Base-by-base conservation (phyloP, 1,140 invertebrate species). In the Globodera rostochiensis region DNA sequence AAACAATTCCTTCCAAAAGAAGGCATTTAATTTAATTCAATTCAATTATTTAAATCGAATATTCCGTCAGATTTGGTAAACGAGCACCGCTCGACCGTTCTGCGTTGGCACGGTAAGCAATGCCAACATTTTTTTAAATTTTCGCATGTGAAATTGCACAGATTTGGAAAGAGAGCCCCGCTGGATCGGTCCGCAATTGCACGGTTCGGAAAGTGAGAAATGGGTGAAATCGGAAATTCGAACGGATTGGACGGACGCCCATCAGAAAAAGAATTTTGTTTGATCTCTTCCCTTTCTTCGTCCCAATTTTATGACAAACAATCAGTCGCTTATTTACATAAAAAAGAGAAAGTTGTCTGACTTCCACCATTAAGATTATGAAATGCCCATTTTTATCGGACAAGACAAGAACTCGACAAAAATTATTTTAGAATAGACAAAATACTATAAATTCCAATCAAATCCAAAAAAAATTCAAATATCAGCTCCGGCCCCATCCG, bases 81-180 rank as follows among this genome's bases (percentile, higher is more conserved):
- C 66, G 77, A 70, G 77, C 77, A 25, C 77, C 77, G 25, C 64
- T 78, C 50, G 77, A 78, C 50, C 57, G 77, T 36, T 66, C 77
- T 8, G 77, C 77, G 45, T 45, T 78, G 57, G 77, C 70, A 77
- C 36, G n/a, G 53, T 47, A 15, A 77, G 64, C 64, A n/a, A 64
- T n/a, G 64, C 5, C 21, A 66, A 3, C 15, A 3, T 6, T 25
- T 13, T 77, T 66, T 53, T 77, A 6, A 13, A 25, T 6, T 69
- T n/a, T n/a, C 36, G 15, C 15, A 45, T 19, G 19, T 15, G 3
- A 66, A 57, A 49, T 64, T 76, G 19, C 15, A 64, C 19, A 57
- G 74, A n/a, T 76, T 76, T 57, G 74, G 74, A 57, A 76, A 76
- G n/a, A 76, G 74, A 47, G 74, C 74, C 11, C 74, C 74, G 57